Evolutionary conservation across 1,140 invertebrate species (phyloP), one percentile per base, ranked within the genome.

Genomic region (Papilio polyxenes): DNA sequence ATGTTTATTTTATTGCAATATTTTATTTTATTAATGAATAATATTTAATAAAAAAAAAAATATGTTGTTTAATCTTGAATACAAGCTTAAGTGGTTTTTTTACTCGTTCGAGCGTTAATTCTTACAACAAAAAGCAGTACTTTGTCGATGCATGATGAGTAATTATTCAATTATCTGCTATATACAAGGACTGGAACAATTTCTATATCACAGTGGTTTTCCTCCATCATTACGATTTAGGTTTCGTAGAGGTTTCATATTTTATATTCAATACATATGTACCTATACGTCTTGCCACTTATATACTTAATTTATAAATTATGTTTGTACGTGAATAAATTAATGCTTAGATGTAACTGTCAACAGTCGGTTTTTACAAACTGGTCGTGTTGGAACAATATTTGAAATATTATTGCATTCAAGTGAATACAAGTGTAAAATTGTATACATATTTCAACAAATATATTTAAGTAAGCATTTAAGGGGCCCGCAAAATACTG

Each of bases 141-240:
- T 72, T 72, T 15, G 65, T 72, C 11, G 65, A 72, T 72, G 37
- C 65, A 72, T 40, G 31, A 72, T 37, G 65, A 37, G 65, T 72
- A 72, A 72, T 72, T 72, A 72, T 72, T 72, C 65, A 72, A 72
- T 72, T 72, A 37, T 72, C 65, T 15, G 31, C 31, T 72, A 72
- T 72, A 72, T 40, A 72, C 65, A 72, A 72, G 65, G 65, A 72
- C 65, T 40, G 65, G 65, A 72, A 72, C 65, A 40, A 37, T 72
- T 72, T 72, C 65, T 72, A 31, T 72, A 72, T 72, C 65, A 20
- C 53, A 37, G 23, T n/a, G 53, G 51, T 79, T 79, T 79, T 79
- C 76, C 76, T 79, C 76, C 20, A 62, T 79, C 23, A 59, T 59
- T 62, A 79, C 37, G 17, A 40, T 59, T 79, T 59, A 37, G 53